Evolutionary conservation across 2,888 invertebrate genomes (phyloP).

Genomic region (Isoperla grammatica): DNA sequence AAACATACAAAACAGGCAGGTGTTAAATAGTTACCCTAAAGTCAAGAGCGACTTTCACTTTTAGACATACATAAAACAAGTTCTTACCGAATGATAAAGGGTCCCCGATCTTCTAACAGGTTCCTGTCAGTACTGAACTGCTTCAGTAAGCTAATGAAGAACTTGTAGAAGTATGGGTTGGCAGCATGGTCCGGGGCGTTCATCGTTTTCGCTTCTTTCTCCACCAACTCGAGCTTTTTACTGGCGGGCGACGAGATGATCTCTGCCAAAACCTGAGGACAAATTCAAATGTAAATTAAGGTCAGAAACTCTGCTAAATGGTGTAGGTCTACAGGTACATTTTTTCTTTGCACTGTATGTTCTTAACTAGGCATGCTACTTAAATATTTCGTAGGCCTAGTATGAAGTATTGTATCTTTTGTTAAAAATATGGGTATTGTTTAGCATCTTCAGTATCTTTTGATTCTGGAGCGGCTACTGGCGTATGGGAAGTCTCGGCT

Average conservation of each 20-base stretch:
- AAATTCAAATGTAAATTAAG: neutral
- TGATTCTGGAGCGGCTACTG: too few relatives aligned
- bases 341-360: too few relatives aligned
- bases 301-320: too few relatives aligned
- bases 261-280: conserved; percentile 63
- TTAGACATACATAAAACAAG: neutral
- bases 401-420: too few relatives aligned
- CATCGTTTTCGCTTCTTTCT: neutral
- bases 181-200: conserved; percentile 37
- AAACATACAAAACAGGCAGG: too few relatives aligned
- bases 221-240: conserved; percentile 30
- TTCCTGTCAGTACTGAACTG: conserved; percentile 80
- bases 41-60: too few relatives aligned
- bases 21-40: too few relatives aligned
- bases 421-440: too few relatives aligned
- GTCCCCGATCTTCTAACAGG: conserved; percentile 84
- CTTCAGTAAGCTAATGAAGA: conserved; percentile 76
- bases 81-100: conserved; percentile 85
- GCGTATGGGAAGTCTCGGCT: too few relatives aligned
- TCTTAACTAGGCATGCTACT: neutral
- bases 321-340: too few relatives aligned
- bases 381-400: too few relatives aligned
- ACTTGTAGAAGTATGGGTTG: conserved; percentile 69
- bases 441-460: too few relatives aligned
- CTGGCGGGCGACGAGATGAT: conserved; percentile 56